phyloP scores from a whole-genome alignment of 2,888 invertebrate species.

The Gymnocheta viridis region DNA sequence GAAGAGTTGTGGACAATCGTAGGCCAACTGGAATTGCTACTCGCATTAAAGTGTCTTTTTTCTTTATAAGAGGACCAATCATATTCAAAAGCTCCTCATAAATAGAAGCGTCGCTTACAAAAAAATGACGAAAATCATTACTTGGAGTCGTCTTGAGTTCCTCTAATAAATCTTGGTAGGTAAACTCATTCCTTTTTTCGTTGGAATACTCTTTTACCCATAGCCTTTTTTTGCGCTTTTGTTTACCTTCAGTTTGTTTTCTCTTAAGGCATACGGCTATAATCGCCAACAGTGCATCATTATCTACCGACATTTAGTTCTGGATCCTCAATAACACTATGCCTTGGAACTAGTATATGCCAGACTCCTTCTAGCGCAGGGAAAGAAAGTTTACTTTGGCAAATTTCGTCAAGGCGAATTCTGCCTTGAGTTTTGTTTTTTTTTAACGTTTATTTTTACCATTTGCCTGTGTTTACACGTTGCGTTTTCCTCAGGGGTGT shows the following conservation, averaged over 20 bases:
- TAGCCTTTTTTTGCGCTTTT: conserved; percentile 16
- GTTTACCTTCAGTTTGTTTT: conserved; percentile 12
- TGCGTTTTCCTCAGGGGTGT: no score
- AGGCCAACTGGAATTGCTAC: conserved; percentile 33
- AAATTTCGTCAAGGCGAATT: no score
- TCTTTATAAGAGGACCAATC: conserved; percentile 36
- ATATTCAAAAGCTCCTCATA: conserved; percentile 41
- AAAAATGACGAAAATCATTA: conserved; percentile 33
- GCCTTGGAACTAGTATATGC: no score
- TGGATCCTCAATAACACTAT: no score
- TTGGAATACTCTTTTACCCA: conserved; percentile 24
- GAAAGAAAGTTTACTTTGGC: no score
- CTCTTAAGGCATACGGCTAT: conserved; percentile 35
- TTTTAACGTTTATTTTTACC: no score
- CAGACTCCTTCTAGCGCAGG: no score
- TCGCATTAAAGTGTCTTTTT: conserved; percentile 36
- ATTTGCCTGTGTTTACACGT: no score
- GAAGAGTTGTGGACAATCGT: conserved; percentile 10
- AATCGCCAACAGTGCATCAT: conserved; percentile 16
- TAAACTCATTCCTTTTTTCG: conserved; percentile 19
- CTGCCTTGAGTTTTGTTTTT: no score
- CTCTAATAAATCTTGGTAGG: conserved; percentile 23
- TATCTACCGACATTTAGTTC: not conserved
- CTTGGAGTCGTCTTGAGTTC: not conserved
- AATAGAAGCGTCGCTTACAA: not conserved